Percentiles rank a stretch among this genome's conserved stretches.
Conservation (phyloP, 2,888 invertebrate species). For the Drosophila setosimentum region DNA sequence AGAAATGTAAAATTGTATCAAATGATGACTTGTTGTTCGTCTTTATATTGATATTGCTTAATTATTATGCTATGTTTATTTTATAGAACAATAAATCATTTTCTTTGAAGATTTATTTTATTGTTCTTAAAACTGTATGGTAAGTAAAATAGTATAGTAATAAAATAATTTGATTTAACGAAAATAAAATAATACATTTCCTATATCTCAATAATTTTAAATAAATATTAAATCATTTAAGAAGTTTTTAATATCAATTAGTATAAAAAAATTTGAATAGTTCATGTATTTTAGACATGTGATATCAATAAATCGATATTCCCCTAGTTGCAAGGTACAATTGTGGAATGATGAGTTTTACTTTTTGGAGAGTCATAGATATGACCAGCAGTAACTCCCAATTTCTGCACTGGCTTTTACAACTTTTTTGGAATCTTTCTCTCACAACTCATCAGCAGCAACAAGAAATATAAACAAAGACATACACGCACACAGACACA, state of each 20-base stretch:
- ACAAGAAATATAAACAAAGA: slow-evolving; percentile 29
- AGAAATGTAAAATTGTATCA: background rate
- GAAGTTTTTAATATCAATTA: background rate
- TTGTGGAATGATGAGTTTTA: background rate
- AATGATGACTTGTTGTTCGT: background rate
- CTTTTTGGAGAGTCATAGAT: slow-evolving; percentile 17
- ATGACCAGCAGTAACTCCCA: slow-evolving; percentile 29
- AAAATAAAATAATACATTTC: background rate
- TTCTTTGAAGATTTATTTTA: too few relatives aligned
- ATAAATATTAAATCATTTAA: background rate
- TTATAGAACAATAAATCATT: background rate
- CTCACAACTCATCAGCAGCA: slow-evolving; percentile 39
- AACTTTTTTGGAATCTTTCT: slow-evolving; percentile 25
- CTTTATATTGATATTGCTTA: background rate
- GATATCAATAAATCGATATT: background rate
- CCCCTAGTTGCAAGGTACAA: background rate
- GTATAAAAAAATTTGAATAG: background rate
- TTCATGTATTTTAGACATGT: background rate
- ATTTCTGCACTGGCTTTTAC: slow-evolving; percentile 24
- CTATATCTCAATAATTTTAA: background rate
- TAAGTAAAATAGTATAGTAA: background rate
- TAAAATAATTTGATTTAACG: background rate
- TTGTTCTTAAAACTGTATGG: background rate
- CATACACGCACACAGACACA: slow-evolving; percentile 19
- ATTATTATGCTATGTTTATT: background rate